Conservation (phyloP, 30 jellyfish, hydroid and myxozoan species). For the Mastigias papua region DNA sequence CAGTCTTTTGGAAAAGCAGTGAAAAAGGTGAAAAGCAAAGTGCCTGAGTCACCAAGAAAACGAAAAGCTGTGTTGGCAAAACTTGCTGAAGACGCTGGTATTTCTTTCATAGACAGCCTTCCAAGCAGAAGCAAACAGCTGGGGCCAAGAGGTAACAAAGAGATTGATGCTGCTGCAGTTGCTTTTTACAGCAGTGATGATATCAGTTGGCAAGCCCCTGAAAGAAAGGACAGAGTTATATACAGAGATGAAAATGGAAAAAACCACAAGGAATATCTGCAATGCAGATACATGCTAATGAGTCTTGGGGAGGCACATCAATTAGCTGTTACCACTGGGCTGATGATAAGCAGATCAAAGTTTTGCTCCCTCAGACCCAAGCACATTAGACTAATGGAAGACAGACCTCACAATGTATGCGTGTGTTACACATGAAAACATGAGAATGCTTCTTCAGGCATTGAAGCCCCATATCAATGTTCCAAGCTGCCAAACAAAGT, state of each 20-base stretch:
- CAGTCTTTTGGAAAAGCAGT: too few relatives aligned
- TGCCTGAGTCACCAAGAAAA: too few relatives aligned
- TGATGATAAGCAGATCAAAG: slow-evolving; percentile 4
- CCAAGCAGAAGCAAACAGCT: too few relatives aligned
- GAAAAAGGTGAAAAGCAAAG: too few relatives aligned
- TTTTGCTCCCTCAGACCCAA: slow-evolving; percentile 24
- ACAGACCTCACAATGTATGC: slow-evolving; percentile 24
- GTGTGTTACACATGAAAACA: slow-evolving; percentile 31
- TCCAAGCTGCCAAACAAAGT: not conserved
- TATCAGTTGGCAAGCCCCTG: slow-evolving; percentile 58
- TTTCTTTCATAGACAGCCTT: too few relatives aligned
- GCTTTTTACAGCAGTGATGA: slow-evolving; percentile 17
- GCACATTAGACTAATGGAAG: slow-evolving; percentile 17
- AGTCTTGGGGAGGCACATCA: slow-evolving; percentile 34
- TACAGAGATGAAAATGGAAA: slow-evolving; percentile 16
- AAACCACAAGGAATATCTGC: slow-evolving; percentile 6
- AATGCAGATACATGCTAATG: slow-evolving; percentile 45
- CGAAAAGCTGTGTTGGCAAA: too few relatives aligned
- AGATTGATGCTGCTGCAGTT: too few relatives aligned
- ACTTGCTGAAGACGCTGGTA: too few relatives aligned
- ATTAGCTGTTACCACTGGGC: slow-evolving; percentile 11
- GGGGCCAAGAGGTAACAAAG: too few relatives aligned
- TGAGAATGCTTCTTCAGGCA: slow-evolving; percentile 24
- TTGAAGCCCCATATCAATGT: not conserved
- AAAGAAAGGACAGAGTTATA: slow-evolving; percentile 29